Evolutionary conservation across 2,797 vertebrate genomes (phyloP).

Genomic region (Esox lucius): DNA sequence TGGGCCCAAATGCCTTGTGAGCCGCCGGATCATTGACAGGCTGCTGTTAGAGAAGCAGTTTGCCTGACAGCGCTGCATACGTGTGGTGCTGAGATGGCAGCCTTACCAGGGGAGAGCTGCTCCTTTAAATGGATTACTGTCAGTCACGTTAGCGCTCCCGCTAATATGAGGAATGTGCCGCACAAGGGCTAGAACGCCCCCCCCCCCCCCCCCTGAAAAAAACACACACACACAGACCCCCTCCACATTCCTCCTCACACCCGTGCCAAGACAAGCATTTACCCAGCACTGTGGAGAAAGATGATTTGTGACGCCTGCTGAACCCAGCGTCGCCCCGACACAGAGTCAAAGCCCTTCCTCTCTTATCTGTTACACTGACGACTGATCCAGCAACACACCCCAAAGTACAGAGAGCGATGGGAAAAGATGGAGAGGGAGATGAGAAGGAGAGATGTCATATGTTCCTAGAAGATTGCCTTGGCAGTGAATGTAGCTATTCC

Average conservation of each 20-base stretch:
- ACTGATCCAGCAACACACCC: constrained; percentile 17
- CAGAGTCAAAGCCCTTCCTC: neutral
- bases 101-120: constrained; percentile 29
- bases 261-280: constrained; percentile 16
- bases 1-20: neutral
- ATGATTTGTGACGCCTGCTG: constrained; percentile 26
- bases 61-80: constrained; percentile 23
- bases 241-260: constrained; percentile 12
- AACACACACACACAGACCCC: neutral
- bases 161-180: constrained; percentile 40
- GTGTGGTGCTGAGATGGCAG: constrained; percentile 7
- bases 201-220: neutral
- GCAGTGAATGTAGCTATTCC: too few relatives aligned
- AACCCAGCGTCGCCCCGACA: constrained; percentile 19
- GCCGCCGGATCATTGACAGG: neutral
- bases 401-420: neutral
- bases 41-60: constrained; percentile 25
- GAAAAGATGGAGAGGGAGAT: constrained; percentile 2
- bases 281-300: constrained; percentile 23
- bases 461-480: too few relatives aligned
- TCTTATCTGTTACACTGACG: constrained; percentile 11
- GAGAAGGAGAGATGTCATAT: constrained; percentile 1
- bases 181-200: constrained; percentile 24
- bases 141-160: constrained; percentile 32
- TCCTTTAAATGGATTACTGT: constrained; percentile 58